Conservation (phyloP, 2,797 vertebrate species). For the Periparus ater region DNA sequence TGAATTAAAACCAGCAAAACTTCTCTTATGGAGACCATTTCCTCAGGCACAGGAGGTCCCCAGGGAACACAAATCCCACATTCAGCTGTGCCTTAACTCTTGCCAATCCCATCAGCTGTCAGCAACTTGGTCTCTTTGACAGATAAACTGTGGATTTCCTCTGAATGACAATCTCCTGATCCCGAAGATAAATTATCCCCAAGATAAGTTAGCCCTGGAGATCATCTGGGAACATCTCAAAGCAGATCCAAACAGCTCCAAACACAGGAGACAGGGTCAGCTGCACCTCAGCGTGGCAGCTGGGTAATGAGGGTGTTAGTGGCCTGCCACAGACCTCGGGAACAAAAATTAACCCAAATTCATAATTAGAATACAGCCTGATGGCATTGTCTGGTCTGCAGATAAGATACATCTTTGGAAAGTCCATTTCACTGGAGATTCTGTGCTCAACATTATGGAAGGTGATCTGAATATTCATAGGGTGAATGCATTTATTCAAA, state of each 20-base stretch:
- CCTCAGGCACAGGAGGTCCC: background rate
- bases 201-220: background rate
- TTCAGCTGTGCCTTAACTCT: background rate
- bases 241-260: background rate
- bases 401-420: background rate
- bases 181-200: background rate
- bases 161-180: background rate
- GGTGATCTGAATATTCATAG: background rate
- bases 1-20: background rate
- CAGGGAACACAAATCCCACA: background rate
- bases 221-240: background rate
- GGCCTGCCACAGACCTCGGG: background rate
- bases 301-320: background rate
- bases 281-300: background rate
- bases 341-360: background rate
- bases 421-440: background rate
- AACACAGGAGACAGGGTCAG: background rate
- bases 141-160: background rate
- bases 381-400: background rate
- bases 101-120: background rate
- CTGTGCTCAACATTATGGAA: background rate
- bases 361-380: background rate
- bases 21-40: background rate
- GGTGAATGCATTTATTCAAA: background rate
- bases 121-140: background rate